Evolutionary conservation across 1,140 invertebrate species (phyloP).

Genomic region (Drosophila ohnishii): DNA sequence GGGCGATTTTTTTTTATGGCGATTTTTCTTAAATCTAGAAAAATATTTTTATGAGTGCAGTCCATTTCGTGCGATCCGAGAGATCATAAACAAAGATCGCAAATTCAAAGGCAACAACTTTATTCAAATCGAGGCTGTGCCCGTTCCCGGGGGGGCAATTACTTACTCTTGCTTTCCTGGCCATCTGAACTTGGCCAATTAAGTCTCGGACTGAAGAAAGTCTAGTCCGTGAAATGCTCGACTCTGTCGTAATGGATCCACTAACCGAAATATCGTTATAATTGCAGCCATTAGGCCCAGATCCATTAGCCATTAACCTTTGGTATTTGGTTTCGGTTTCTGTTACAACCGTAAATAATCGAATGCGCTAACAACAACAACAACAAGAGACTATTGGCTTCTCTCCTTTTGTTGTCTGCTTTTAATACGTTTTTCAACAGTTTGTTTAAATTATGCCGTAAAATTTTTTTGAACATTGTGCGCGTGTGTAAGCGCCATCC

Average conservation of each 20-base stretch:
- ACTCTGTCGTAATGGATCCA: conserved; percentile 21
- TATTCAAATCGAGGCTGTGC: conserved; percentile 30
- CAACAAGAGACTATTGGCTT: conserved; percentile 15
- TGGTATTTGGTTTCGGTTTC: conserved; percentile 15
- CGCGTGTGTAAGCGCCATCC: conserved; percentile 56
- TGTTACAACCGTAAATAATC: conserved; percentile 40
- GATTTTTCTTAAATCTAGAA: too few relatives aligned
- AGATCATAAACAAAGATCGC: conserved; percentile 24
- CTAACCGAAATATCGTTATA: conserved; percentile 46
- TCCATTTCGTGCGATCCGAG: conserved; percentile 32
- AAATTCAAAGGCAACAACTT: conserved; percentile 3
- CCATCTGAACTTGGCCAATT: conserved; percentile 28
- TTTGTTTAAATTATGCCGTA: conserved; percentile 75
- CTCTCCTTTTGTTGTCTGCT: conserved; percentile 26
- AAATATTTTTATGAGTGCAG: too few relatives aligned
- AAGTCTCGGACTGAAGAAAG: conserved; percentile 6
- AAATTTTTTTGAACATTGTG: conserved; percentile 55
- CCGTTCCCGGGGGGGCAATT: conserved; percentile 21
- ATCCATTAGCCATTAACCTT: conserved; percentile 44
- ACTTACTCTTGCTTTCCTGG: conserved; percentile 20
- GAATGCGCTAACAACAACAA: conserved; percentile 34
- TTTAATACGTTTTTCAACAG: conserved; percentile 57
- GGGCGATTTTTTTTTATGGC: too few relatives aligned
- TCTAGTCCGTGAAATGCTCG: conserved; percentile 15
- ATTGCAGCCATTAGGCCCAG: conserved; percentile 27